These are phyloP conservation scores for Trichonephila clavipes DNA, from an alignment of 1,140 invertebrate species.

Conservation along the genomic window DNA sequence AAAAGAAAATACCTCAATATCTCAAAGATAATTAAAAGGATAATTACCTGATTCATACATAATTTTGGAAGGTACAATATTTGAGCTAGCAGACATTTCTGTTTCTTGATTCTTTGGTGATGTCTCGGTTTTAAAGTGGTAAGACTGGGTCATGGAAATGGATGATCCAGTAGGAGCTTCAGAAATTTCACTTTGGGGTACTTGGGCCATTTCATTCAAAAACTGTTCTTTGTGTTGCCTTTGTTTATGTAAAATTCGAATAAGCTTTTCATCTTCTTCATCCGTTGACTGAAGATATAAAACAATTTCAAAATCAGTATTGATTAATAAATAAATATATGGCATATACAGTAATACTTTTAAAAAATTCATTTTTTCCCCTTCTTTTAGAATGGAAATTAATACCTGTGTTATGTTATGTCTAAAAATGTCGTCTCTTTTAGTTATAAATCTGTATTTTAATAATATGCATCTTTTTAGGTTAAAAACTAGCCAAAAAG, in stretches of 20 bases:
- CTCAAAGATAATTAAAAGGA: neutral
- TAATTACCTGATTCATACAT: constrained; percentile 75
- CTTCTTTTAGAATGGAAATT: too few species aligned
- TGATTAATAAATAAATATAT: too few species aligned
- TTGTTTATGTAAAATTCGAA: constrained; percentile 92
- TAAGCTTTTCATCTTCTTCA: constrained; percentile 91
- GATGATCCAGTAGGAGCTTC: neutral
- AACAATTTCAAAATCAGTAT: neutral
- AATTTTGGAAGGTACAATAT: constrained; percentile 68
- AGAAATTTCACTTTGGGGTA: constrained; percentile 51
- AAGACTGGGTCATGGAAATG: constrained; percentile 66
- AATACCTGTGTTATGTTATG: too few species aligned
- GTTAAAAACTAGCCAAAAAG: too few species aligned
- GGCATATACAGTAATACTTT: too few species aligned
- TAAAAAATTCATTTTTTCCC: too few species aligned
- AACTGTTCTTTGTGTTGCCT: constrained; percentile 89
- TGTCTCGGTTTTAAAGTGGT: constrained; percentile 72
- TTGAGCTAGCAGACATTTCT: constrained; percentile 15
- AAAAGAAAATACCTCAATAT: too few species aligned
- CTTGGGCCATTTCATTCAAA: constrained; percentile 77
- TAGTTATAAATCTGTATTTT: too few species aligned
- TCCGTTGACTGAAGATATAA: constrained; percentile 84
- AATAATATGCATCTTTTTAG: too few species aligned
- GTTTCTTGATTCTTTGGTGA: constrained; percentile 50
- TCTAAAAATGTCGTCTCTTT: too few species aligned